Conservation (phyloP, 2,797 vertebrate species). For the Acanthiza pusilla region DNA sequence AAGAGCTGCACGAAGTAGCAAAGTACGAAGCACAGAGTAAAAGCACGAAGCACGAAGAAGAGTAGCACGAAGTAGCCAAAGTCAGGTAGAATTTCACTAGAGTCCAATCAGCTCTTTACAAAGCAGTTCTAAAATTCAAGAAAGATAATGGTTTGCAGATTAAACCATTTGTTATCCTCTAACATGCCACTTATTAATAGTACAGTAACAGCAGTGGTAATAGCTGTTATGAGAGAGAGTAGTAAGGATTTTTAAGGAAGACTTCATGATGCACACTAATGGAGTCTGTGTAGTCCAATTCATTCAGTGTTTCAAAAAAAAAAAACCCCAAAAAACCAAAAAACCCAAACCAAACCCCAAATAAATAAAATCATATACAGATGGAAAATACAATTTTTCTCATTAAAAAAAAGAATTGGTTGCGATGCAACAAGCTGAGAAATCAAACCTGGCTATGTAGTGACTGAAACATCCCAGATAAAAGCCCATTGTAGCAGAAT, state of each 20-base stretch:
- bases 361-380: not conserved
- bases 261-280: not conserved
- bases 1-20: not conserved
- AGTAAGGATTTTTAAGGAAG: not conserved
- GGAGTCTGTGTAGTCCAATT: not conserved
- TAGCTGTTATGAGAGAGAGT: not conserved
- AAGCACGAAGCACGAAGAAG: too few relatives aligned
- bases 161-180: not conserved
- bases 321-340: not conserved
- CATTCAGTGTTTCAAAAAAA: not conserved
- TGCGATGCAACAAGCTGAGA: not conserved
- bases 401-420: not conserved
- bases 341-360: rapidly evolving
- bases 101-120: not conserved
- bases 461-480: not conserved
- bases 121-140: not conserved
- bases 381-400: not conserved
- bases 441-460: not conserved
- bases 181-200: not conserved
- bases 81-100: not conserved
- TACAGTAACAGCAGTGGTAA: not conserved
- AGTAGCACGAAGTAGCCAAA: too few relatives aligned
- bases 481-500: not conserved
- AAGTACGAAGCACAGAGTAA: too few relatives aligned
- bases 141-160: not conserved